Percentiles rank a stretch among this genome's conserved stretches.
Evolutionary conservation across 2,113 vertebrate species (phyloP).

Genomic region (Solea senegalensis): DNA sequence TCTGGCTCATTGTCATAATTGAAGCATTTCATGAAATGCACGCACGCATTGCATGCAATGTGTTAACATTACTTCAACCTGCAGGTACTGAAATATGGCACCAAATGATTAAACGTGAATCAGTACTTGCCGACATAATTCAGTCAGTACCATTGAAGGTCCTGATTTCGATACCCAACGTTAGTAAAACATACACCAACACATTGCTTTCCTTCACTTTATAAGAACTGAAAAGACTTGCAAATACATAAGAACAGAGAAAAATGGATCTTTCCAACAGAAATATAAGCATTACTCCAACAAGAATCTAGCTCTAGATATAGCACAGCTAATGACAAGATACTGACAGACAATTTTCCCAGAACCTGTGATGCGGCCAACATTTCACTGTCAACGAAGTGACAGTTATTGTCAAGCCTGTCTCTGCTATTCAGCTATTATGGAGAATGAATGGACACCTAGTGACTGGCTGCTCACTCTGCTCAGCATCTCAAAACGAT

Average conservation of each 20-base stretch:
- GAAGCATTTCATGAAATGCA: too few relatives aligned
- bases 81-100: too few relatives aligned
- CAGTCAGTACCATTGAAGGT: too few relatives aligned
- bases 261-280: constrained; percentile 1
- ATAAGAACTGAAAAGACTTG: background rate
- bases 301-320: constrained; percentile 8
- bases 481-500: constrained; percentile 37
- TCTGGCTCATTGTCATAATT: too few relatives aligned
- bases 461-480: constrained; percentile 44
- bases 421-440: constrained; percentile 44
- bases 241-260: background rate
- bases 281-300: background rate
- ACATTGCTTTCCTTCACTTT: too few relatives aligned
- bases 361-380: constrained; percentile 25
- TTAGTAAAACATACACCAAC: too few relatives aligned
- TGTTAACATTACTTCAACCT: too few relatives aligned
- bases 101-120: too few relatives aligned
- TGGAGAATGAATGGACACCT: constrained; percentile 39
- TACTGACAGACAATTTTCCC: constrained; percentile 37
- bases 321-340: constrained; percentile 21
- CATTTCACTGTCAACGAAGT: constrained; percentile 32
- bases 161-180: too few relatives aligned
- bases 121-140: too few relatives aligned
- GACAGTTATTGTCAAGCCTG: constrained; percentile 40
- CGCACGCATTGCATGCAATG: too few relatives aligned